Percentiles rank a stretch among this genome's conserved stretches.
These are phyloP conservation scores for Lutjanus campechanus DNA, from an alignment of 2,797 vertebrate genomes.

Conservation along the genomic window DNA sequence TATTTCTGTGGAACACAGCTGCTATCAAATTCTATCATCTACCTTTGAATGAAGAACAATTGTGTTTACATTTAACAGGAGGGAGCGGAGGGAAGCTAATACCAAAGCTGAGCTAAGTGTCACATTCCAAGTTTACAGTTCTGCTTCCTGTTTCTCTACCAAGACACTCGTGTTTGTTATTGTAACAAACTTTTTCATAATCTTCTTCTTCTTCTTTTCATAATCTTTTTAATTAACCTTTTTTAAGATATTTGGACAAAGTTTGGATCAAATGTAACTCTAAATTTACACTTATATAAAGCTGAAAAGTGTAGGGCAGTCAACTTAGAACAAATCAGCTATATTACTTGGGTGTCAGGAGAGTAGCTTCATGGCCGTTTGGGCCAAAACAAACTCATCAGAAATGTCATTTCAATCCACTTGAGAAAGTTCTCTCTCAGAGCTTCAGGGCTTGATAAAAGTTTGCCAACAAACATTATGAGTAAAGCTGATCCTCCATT, in stretches of 20 bases:
- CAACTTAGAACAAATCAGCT: constrained; percentile 17
- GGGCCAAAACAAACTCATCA: constrained; percentile 45
- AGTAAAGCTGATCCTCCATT: constrained; percentile 23
- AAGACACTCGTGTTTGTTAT: neutral
- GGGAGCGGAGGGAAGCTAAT: neutral
- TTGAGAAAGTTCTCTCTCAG: constrained; percentile 37
- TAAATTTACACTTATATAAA: constrained; percentile 28
- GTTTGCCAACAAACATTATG: constrained; percentile 22
- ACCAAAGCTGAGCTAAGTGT: neutral
- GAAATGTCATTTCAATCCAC: constrained; percentile 54
- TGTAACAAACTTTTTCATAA: neutral
- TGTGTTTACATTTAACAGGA: constrained; percentile 21
- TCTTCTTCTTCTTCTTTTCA: no score
- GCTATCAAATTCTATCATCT: neutral
- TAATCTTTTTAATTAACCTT: constrained; percentile 22
- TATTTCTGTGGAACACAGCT: neutral
- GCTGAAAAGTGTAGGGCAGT: constrained; percentile 35
- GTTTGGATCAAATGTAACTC: constrained; percentile 29
- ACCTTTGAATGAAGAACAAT: constrained; percentile 13
- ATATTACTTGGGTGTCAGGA: constrained; percentile 50
- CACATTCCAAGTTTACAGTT: constrained; percentile 34
- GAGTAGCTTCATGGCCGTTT: constrained; percentile 16
- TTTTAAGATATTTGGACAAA: constrained; percentile 7
- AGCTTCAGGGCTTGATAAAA: constrained; percentile 41
- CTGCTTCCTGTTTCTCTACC: constrained; percentile 40